Base-by-base conservation (phyloP, 2,113 vertebrate species). In the Misgurnus mizolepis region DNA sequence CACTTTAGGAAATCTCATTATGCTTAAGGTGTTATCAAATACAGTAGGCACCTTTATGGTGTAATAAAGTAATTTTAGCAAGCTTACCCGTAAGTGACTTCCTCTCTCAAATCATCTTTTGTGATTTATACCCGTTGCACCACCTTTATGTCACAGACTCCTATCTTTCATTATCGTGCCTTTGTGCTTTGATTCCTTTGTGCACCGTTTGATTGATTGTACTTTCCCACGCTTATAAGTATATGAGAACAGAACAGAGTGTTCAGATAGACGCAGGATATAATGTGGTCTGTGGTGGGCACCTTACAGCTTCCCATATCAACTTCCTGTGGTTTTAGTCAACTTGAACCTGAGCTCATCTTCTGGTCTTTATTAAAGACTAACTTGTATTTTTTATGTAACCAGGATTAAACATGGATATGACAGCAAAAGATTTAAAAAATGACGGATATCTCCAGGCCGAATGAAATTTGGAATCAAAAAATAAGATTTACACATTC, bases 231-330 rank as follows among this genome's bases (percentile, higher is more conserved):
- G 58, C 72, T 18, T 49, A 22, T 58, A 18, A 15, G 56, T n/a
- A 47, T 39, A 12, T 8, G 3, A 34, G 43, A 62, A 34, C 27
- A 34, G 72, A 75, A 75, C 72, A 61, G 1, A 49, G 0, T 73
- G 70, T 75, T 62, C 58, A 1, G 58, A 75, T 47, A 43, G 55
- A 60, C 18, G 55, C 55, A 73, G 39, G 56, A 62, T 18, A 22
- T n/a, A 58, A 58, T 34, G 72, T 62, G 72, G 72, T 75, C 41
- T 75, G 72, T 0, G 72, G 72, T 2, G 8, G 58, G 72, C 72
- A 64, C n/a, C 6, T 2, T 47, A 49, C 15, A n/a, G 1, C 55
- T 58, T 7, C 55, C n/a, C 55, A 58, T 75, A n/a, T 75, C 72
- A 34, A 0, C 72, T 75, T 75, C 71, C 40, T 62, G 72, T 75